Evolutionary conservation across 2,888 invertebrate genomes (phyloP).

Genomic region (Lasioglossum marginatum): DNA sequence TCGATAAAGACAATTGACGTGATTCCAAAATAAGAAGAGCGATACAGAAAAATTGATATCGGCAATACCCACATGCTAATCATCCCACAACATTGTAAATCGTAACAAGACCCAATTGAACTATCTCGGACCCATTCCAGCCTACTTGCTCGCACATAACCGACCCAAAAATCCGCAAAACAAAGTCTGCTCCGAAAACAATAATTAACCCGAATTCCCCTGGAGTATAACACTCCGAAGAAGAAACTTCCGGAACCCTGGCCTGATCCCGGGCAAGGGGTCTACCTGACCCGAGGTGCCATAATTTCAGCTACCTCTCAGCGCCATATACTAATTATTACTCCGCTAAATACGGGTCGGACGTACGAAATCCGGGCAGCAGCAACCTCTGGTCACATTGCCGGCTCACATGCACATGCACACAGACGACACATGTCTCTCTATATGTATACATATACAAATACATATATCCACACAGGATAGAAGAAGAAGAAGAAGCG

Average conservation of each 20-base stretch:
- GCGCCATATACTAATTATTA: slow-evolving; percentile 10
- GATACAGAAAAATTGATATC: too few relatives aligned
- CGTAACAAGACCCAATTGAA: background rate
- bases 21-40: background rate
- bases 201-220: background rate
- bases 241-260: background rate
- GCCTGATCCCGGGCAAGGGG: background rate
- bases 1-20: background rate
- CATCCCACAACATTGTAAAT: background rate
- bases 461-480: background rate
- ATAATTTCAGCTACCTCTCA: slow-evolving; percentile 4
- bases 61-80: background rate
- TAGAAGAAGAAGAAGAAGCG: slow-evolving; percentile 6
- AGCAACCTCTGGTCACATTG: slow-evolving; percentile 15
- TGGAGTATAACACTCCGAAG: background rate
- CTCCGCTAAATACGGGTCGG: slow-evolving; percentile 4
- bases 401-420: slow-evolving; percentile 27
- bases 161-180: background rate
- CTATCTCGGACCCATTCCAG: background rate
- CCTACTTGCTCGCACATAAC: background rate
- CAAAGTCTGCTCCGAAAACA: background rate
- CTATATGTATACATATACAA: background rate
- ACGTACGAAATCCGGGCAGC: background rate
- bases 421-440: background rate
- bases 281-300: background rate